Base-by-base conservation (phyloP, 2,888 invertebrate genomes). In the Limulus polyphemus region DNA sequence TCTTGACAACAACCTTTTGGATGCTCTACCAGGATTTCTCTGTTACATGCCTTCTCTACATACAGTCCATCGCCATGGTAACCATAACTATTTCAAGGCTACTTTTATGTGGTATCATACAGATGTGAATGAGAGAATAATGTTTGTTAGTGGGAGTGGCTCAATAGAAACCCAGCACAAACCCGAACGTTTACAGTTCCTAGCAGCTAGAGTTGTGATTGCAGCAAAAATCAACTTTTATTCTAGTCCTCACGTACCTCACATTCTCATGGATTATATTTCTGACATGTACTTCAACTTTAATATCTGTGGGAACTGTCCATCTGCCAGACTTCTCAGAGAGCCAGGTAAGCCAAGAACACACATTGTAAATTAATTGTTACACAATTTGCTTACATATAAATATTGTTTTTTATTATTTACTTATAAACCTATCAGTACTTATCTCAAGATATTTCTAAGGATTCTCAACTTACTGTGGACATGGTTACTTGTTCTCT, bases 31-130 rank as follows among this genome's bases (percentile, higher is more conserved):
- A 46, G 78, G 78, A 11, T 78, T 78, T 69, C 71, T 79, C 49
- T 71, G 77, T 49, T 69, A 72, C 56, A 77, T 79, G 75, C 69
- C 73, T 5, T 74, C 74, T 57, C 71, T 79, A 14, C 71, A 74
- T 59, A 78, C 77, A 47, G 77, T 79, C n/a, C 76, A 78, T 72
- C 74, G 79, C 48, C 78, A 78, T 71, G 79, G 78, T 52, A 79
- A 79, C 71, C 77, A 78, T 70, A 78, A 79, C 68, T 78, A 78
- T 68, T 79, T 79, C 69, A 78, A 78, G 68, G 76, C 78, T 11
- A 78, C 78, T 3, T 79, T 79, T 66, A 77, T 79, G 76, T 79
- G 78, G 78, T 78, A 78, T 66, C 78, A 78, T 65, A 77, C 77
- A 4, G 77, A 78, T 67, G 74, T 78, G 10, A 75, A 77, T 65